Percentiles rank a stretch among this genome's conserved stretches.
phyloP scores from a whole-genome alignment of 2,797 vertebrate species.

The Bovichtus variegatus region DNA sequence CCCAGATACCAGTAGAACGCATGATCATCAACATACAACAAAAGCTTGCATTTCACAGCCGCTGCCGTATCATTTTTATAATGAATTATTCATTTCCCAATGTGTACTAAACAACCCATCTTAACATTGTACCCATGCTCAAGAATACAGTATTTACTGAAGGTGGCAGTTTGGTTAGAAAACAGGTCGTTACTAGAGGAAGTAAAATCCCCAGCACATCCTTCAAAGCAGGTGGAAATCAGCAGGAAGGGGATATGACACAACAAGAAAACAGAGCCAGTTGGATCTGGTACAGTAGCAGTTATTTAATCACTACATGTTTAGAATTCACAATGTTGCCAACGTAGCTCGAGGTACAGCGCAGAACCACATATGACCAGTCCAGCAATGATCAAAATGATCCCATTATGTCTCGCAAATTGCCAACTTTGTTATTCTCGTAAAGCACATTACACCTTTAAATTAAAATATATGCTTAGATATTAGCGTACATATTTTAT shows the following conservation, averaged over 20 bases:
- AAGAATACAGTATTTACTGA: neutral
- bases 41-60: too few relatives aligned
- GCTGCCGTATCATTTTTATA: too few relatives aligned
- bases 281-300: conserved; percentile 45
- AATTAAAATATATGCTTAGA: too few relatives aligned
- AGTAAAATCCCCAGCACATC: conserved; percentile 31
- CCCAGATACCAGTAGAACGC: too few relatives aligned
- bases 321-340: neutral
- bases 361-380: neutral
- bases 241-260: conserved; percentile 53
- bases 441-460: neutral
- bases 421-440: neutral
- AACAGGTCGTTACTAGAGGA: conserved; percentile 29
- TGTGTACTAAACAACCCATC: neutral
- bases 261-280: conserved; percentile 45
- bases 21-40: too few relatives aligned
- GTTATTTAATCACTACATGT: conserved; percentile 43
- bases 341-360: neutral
- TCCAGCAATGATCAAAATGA: neutral
- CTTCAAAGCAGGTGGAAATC: conserved; percentile 66
- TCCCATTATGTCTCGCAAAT: neutral
- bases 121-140: neutral
- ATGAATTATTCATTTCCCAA: neutral
- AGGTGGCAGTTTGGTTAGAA: conserved; percentile 4
- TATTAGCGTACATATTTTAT: neutral